phyloP scores from a whole-genome alignment of 2,888 invertebrate genomes.

The Galerucella nymphaeae region DNA sequence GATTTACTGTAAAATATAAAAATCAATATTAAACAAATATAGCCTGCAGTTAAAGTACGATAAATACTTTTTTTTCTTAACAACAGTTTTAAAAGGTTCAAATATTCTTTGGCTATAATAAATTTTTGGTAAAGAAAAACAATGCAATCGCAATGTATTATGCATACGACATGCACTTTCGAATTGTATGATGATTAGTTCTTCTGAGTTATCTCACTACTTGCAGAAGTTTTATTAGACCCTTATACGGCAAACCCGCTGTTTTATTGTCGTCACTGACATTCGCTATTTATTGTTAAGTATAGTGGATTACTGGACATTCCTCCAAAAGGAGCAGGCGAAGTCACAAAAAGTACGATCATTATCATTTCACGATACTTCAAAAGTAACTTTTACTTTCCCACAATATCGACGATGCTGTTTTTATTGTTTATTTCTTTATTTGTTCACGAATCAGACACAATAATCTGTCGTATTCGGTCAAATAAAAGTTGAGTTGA shows the following conservation, averaged over 20 bases:
- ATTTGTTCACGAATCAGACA: neutral
- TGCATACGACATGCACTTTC: slow-evolving; percentile 9
- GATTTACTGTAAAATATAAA: no score
- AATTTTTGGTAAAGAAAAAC: neutral
- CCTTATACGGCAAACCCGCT: slow-evolving; percentile 6
- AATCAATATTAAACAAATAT: no score
- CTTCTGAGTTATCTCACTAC: slow-evolving; percentile 9
- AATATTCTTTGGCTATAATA: neutral
- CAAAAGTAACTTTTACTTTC: slow-evolving; percentile 14
- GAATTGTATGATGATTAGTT: neutral
- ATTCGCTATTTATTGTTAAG: slow-evolving; percentile 16
- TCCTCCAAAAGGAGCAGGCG: neutral
- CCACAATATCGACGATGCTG: slow-evolving; percentile 1
- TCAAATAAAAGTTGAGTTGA: neutral
- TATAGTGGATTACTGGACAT: slow-evolving; percentile 1
- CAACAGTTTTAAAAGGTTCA: no score
- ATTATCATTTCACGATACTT: slow-evolving; percentile 7
- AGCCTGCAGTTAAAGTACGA: no score
- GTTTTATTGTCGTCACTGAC: slow-evolving; percentile 5
- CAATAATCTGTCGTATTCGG: neutral
- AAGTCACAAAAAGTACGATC: slow-evolving; percentile 3
- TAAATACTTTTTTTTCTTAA: no score
- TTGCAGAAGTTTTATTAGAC: slow-evolving; percentile 9
- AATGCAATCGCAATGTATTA: slow-evolving; percentile 3
- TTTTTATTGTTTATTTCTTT: neutral